Evolutionary conservation across 2,797 vertebrate species (phyloP).

Genomic region (Poecilia picta): DNA sequence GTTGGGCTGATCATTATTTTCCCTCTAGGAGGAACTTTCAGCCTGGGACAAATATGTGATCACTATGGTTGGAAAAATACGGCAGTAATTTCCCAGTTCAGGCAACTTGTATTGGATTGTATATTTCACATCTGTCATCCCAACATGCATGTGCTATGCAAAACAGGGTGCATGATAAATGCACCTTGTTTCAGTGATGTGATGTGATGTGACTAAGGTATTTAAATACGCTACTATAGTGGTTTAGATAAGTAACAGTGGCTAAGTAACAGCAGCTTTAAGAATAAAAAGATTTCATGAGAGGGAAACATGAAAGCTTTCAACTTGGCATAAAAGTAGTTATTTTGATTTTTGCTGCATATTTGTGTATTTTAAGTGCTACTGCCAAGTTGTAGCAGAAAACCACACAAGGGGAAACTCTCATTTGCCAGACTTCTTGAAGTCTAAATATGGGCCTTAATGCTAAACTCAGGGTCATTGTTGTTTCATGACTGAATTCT

Average conservation of each 20-base stretch:
- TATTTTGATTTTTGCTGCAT: neutral
- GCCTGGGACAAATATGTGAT: neutral
- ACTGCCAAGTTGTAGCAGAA: neutral
- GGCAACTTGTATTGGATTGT: neutral
- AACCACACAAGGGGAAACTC: neutral
- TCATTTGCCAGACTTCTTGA: neutral
- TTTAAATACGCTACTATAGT: neutral
- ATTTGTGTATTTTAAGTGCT: neutral
- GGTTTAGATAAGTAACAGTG: neutral
- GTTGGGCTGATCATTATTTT: neutral
- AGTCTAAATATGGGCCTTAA: neutral
- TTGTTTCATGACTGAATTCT: neutral
- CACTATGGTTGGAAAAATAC: neutral
- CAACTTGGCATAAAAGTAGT: neutral
- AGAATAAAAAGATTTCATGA: neutral
- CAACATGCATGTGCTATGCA: neutral
- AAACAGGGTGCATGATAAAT: neutral
- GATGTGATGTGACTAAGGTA: neutral
- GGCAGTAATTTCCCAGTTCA: neutral
- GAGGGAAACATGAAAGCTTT: neutral
- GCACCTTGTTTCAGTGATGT: too few species aligned
- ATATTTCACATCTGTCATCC: neutral
- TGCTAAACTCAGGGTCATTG: neutral
- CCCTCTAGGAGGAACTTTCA: neutral
- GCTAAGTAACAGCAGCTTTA: neutral